Evolutionary conservation across 2,888 invertebrate genomes (phyloP), one percentile per base, ranked within the genome.

Genomic region (Epinotia bilunana): DNA sequence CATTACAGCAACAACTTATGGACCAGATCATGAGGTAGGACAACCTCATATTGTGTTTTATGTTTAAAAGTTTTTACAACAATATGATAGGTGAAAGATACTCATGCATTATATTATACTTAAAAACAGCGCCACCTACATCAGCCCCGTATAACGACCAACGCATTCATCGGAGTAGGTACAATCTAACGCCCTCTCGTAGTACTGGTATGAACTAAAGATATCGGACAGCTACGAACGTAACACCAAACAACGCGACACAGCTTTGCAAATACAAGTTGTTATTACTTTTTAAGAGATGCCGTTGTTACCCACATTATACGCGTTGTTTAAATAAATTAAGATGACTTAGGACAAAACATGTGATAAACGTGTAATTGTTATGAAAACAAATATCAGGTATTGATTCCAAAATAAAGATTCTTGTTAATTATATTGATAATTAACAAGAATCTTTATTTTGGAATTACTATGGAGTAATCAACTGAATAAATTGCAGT

Each of bases 111-210:
- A 39, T 9, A 9, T 39, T 39, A 39, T 39, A 39, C 9, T 9
- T 64, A 23, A 61, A 61, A 55, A 43, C 13, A 55, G 49, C 63
- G 39, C 63, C 63, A 55, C 20, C 71, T 63, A 55, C 23, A 57
- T 39, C 43, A 23, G 1, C 28, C 7, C 23, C 16, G 5, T 53
- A n/a, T 28, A 49, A 64, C 49, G 18, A 23, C 23, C 9, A 23
- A 11, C 13, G 18, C 18, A 43, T 16, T 43, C 7, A 3, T 18
- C 12, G 1, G 39, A 20, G 23, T 28, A 28, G 23, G 23, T 28
- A 64, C 6, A 28, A 39, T 9, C 6, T 28, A 60, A 58, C 43
- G 60, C 58, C 72, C 63, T 72, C 72, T 72, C 57, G 23, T n/a
- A 16, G n/a, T 33, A 39, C 5, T 39, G 16, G 18, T 28, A n/a